Conservation (phyloP, 2,113 vertebrate genomes). For the Ptilonorhynchus violaceus region DNA sequence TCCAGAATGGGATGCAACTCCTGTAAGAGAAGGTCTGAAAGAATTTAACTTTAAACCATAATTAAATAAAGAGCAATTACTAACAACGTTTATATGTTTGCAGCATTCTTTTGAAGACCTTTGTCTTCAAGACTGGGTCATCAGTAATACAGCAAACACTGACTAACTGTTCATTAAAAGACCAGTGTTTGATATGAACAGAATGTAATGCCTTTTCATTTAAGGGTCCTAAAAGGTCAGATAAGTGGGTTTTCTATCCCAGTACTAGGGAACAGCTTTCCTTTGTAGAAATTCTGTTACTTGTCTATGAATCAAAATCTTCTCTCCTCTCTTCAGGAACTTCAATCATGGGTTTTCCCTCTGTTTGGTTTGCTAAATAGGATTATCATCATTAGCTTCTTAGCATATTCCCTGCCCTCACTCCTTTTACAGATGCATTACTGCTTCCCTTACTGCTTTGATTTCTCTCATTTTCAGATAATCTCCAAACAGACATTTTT, state of each 20-base stretch:
- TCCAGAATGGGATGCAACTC: not conserved
- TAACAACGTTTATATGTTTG: not conserved
- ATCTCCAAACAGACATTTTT: not conserved
- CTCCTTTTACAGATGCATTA: not conserved
- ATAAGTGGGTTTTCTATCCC: not conserved
- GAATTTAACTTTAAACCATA: not conserved
- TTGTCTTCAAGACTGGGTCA: not conserved
- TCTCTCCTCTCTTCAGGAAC: not conserved
- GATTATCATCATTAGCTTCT: conserved; percentile 43
- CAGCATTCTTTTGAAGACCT: not conserved
- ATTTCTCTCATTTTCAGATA: not conserved
- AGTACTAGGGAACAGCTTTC: not conserved
- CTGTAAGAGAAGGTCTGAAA: not conserved
- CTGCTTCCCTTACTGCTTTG: not conserved
- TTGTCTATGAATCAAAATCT: not conserved
- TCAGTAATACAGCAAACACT: not conserved
- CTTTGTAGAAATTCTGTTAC: not conserved
- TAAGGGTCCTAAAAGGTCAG: not conserved
- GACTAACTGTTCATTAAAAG: not conserved
- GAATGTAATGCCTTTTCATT: not conserved
- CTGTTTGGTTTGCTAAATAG: conserved; percentile 8
- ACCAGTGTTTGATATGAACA: not conserved
- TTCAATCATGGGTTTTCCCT: not conserved
- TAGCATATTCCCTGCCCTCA: not conserved
- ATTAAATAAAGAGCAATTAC: not conserved